Percentiles rank a stretch among this genome's conserved stretches.
These are phyloP conservation scores for Tragopan temminckii DNA, from an alignment of 2,797 vertebrate species.

Conservation along the genomic window DNA sequence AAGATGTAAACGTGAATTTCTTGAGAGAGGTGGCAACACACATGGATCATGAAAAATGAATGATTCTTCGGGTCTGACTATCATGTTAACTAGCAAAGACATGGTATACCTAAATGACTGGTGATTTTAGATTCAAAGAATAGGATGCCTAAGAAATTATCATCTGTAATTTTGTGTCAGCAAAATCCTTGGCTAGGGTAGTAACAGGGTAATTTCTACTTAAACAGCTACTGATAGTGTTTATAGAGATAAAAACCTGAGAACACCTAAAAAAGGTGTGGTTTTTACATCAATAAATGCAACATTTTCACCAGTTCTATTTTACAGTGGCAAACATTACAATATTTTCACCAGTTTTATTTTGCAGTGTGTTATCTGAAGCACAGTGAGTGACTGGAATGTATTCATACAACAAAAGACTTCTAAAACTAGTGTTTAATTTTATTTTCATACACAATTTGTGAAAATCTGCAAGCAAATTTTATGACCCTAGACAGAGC, in stretches of 20 bases:
- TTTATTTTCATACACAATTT: background rate
- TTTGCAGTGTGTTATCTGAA: background rate
- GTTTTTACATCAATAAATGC: background rate
- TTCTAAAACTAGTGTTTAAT: background rate
- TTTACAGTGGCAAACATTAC: background rate
- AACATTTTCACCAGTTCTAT: background rate
- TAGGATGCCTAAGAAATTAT: background rate
- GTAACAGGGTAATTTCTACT: background rate
- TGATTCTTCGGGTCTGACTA: background rate
- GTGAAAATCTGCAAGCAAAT: background rate
- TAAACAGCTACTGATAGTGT: background rate
- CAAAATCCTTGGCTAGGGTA: background rate
- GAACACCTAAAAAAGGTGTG: background rate
- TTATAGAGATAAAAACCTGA: background rate
- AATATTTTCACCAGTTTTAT: background rate
- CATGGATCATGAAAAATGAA: background rate
- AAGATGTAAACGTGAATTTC: background rate
- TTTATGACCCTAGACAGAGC: background rate
- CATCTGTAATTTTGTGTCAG: background rate
- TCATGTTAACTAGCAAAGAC: background rate
- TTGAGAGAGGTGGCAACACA: background rate
- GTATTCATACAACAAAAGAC: background rate
- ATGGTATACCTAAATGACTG: background rate
- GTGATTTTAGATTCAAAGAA: background rate
- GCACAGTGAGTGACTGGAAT: background rate